phyloP scores from a whole-genome alignment of 2,797 vertebrate genomes.

The Myotis findleyi region DNA sequence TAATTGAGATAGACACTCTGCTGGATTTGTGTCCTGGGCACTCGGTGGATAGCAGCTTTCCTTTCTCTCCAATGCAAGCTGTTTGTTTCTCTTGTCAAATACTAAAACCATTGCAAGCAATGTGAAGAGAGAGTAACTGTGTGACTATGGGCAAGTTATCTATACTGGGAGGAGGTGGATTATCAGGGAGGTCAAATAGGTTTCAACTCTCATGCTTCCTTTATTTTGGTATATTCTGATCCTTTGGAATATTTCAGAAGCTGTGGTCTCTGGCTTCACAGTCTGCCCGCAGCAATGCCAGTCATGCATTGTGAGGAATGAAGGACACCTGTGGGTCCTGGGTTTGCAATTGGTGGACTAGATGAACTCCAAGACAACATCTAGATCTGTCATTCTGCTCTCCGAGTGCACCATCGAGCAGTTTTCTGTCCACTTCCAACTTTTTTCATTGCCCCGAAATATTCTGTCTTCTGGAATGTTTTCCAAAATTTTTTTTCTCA shows the following conservation, averaged over 20 bases:
- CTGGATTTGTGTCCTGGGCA: not conserved
- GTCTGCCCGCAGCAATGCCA: not conserved
- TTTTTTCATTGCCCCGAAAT: not conserved
- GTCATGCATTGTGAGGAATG: not conserved
- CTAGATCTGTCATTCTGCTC: not conserved
- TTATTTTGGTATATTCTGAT: not conserved
- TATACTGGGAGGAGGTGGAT: not conserved
- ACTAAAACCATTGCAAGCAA: not conserved
- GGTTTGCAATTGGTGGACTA: not conserved
- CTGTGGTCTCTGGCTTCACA: not conserved
- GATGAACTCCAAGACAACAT: not conserved
- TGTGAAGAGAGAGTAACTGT: not conserved
- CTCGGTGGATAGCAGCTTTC: not conserved
- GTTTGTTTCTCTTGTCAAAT: not conserved
- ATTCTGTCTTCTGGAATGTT: constrained; percentile 9
- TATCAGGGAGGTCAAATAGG: not conserved
- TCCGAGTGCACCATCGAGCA: not conserved
- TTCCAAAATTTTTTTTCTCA: not conserved
- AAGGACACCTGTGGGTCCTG: not conserved
- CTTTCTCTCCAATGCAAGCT: not conserved
- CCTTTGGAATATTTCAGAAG: not conserved
- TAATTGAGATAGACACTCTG: not conserved
- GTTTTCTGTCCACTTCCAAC: not conserved
- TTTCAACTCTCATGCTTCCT: not conserved
- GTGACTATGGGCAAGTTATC: not conserved